Evolutionary conservation across 2,113 vertebrate genomes (phyloP), one percentile per base, ranked within the genome.

Genomic region (Pipra filicauda): DNA sequence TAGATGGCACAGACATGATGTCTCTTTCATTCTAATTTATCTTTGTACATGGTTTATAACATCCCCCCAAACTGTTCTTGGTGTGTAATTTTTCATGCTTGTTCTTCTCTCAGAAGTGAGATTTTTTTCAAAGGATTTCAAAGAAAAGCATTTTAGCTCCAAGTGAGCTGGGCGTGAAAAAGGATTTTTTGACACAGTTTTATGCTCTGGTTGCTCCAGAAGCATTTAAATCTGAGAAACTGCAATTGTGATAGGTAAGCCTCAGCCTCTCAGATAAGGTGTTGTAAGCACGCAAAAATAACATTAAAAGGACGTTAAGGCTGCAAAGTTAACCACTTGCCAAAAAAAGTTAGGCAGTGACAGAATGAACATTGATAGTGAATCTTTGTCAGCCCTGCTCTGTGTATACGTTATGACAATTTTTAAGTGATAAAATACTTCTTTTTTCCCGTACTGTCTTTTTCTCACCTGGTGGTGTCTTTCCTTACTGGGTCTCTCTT

Each of bases 101-200:
- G 18, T 85, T 65, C 49, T 89, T 23, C 8, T 67, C 52, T 89
- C 61, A 48, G 61, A 91, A 94, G 35, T 79, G 43, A 31, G 1
- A 18, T 11, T 74, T 78, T 39, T 80, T 81, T 24, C 51, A 52
- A 82, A 91, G 57, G 43, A 67, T 82, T 91, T 94, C 39, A 88
- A 89, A 95, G 62, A 48, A 85, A 61, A 70, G 44, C 1, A 31
- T 85, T 91, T 91, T 85, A 79, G 46, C 39, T 85, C 23, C 33
- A 39, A 66, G 46, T 54, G 37, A 93, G 28, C 58, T 80, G 37
- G 66, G 79, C 1, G 0, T 88, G 83, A 90, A 91, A 90, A 83
- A 86, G 46, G 39, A 88, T 90, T 83, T 92, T 95, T 89, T 92
- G 88, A 83, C 72, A 80, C 12, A 23, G 37, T 95, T 89, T 73